Base-by-base conservation (phyloP, 2,113 vertebrate species). In the Bos indicus region DNA sequence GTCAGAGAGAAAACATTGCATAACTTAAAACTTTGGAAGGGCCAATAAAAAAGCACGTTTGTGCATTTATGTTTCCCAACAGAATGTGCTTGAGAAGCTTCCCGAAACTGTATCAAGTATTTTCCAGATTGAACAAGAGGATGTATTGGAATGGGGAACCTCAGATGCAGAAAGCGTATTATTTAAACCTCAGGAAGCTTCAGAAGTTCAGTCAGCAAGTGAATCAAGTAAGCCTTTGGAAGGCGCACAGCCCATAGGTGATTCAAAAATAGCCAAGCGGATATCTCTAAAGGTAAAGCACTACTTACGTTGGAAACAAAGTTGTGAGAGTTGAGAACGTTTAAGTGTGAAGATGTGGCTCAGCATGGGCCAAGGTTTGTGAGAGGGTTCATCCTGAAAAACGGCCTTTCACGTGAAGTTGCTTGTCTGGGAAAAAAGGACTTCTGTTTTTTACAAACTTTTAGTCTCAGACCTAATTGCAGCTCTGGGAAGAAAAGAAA, bases 101-200 rank as follows among this genome's bases (percentile, higher is more conserved):
- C 21, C 86, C 33, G 86, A 95, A 80, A 14, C 26, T 15, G 4
- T 16, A 26, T 90, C 96, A 56, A 95, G 54, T 89, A 4, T 46
- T 83, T 77, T 90, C 13, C 97, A 97, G 59, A n/a, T 56, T n/a
- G 97, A 97, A 30, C 88, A 94, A 60, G 96, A 98, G 54, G 92
- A 83, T 36, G 0, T 33, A 16, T n/a, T 19, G 17, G 97, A 98
- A 21, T 91, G 93, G 95, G 60, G 23, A 87, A 2, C 25, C 26
- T 48, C 46, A 48, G 98, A 97, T 7, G 15, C 28, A 90, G 95
- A 92, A 89, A 94, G 25, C 15, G 0, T 40, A 6, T 5, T 23
- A 26, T 67, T 90, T 77, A 96, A 95, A 67, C 40, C 59, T 81
- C 96, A 96, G 54, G 97, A 98, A 51, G n/a, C 8, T 59, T 62